phyloP scores from a whole-genome alignment of 1,140 invertebrate genomes.

The Drosophila orena region DNA sequence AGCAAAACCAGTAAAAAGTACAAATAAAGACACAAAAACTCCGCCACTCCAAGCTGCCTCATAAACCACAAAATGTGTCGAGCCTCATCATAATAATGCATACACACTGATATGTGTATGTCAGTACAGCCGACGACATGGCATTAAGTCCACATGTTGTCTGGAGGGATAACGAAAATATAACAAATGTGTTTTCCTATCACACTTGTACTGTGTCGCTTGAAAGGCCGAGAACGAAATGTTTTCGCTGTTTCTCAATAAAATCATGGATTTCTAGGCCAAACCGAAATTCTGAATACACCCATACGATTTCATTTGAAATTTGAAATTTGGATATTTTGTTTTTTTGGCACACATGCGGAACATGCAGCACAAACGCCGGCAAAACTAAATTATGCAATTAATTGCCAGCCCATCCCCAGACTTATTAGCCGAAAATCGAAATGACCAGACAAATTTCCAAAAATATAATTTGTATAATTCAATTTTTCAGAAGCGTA shows the following conservation, averaged over 20 bases:
- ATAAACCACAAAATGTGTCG: slow-evolving; percentile 59
- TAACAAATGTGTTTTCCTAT: slow-evolving; percentile 25
- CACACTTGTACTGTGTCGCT: slow-evolving; percentile 32
- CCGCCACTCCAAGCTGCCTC: slow-evolving; percentile 39
- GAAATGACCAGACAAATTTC: slow-evolving; percentile 22
- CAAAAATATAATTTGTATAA: slow-evolving; percentile 22
- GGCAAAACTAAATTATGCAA: slow-evolving; percentile 60
- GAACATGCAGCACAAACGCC: slow-evolving; percentile 48
- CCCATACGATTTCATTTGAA: slow-evolving; percentile 10
- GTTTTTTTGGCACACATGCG: slow-evolving; percentile 54
- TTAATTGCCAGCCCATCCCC: slow-evolving; percentile 40
- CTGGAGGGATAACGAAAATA: slow-evolving; percentile 10
- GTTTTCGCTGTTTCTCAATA: slow-evolving; percentile 10
- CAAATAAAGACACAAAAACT: slow-evolving; percentile 52
- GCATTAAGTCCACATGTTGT: slow-evolving; percentile 64
- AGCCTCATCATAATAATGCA: slow-evolving; percentile 51
- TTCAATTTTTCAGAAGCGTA: slow-evolving; percentile 10
- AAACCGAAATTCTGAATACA: slow-evolving; percentile 4
- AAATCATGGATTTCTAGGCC: background rate
- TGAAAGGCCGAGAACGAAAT: slow-evolving; percentile 30
- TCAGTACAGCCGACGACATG: slow-evolving; percentile 34
- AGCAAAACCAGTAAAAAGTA: slow-evolving; percentile 25
- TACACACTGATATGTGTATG: slow-evolving; percentile 2
- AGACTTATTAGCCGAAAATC: slow-evolving; percentile 39
- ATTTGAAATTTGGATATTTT: slow-evolving; percentile 23